A percentile compares a stretch with the other conserved stretches of the same genome.
These are phyloP conservation scores for Epistrophe eligans DNA, from an alignment of 2,888 invertebrate species.

Conservation along the genomic window DNA sequence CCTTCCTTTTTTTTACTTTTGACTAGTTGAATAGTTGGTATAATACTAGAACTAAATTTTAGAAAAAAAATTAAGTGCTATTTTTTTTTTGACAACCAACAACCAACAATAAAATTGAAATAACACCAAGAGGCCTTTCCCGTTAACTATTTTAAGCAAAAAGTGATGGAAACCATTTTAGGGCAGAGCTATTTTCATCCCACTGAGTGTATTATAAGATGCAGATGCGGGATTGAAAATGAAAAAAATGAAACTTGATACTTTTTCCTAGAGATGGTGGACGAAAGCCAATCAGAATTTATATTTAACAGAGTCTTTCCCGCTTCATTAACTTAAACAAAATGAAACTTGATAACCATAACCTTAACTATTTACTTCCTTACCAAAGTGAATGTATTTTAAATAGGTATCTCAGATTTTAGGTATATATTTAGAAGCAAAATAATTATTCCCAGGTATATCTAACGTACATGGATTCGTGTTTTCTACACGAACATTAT, in stretches of 20 bases:
- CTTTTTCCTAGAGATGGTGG: neutral
- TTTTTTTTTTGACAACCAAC: too few species aligned
- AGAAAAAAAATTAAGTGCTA: too few species aligned
- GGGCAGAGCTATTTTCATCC: neutral
- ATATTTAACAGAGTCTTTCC: neutral
- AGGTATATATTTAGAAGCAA: too few species aligned
- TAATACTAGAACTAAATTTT: too few species aligned
- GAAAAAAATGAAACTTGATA: conserved; percentile 51
- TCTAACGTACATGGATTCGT: too few species aligned
- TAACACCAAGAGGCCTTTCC: neutral
- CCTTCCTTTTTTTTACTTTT: too few species aligned
- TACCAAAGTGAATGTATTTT: too few species aligned
- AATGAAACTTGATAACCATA: neutral
- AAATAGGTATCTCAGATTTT: too few species aligned
- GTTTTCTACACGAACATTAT: too few species aligned
- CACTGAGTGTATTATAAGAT: conserved; percentile 1
- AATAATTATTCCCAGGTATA: too few species aligned
- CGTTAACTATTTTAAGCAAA: neutral
- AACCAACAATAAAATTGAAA: too few species aligned
- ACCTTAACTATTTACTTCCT: neutral
- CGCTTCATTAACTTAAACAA: neutral
- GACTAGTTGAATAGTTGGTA: too few species aligned
- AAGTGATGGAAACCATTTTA: neutral
- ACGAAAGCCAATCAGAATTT: conserved; percentile 9
- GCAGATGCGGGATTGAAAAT: conserved; percentile 14